Evolutionary conservation across 1,140 invertebrate species (phyloP), one percentile per base, ranked within the genome.

Genomic region (Microvelia longipes): DNA sequence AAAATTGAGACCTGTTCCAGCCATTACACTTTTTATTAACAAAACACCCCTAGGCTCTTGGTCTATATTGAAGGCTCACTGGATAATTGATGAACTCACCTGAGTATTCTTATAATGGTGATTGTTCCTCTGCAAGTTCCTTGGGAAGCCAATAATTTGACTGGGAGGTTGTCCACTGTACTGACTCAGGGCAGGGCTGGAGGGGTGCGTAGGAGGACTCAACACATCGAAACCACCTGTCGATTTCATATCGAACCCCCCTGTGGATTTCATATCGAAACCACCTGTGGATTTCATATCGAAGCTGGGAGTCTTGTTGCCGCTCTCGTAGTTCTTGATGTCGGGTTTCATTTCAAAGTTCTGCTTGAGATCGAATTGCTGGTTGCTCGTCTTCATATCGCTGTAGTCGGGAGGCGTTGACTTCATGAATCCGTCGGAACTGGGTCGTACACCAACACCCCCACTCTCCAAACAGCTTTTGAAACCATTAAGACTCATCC

Each of bases 71-170:
- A n/a, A n/a, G n/a, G n/a, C n/a, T n/a, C n/a, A n/a, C n/a, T n/a
- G n/a, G n/a, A n/a, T n/a, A n/a, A n/a, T n/a, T n/a, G n/a, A n/a
- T n/a, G n/a, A n/a, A 50, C 35, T 11, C 5, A 72, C 71, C 66
- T 72, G 71, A 19, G 68, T 24, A 60, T 72, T 72, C 66, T 72
- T 72, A 50, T 29, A 72, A 60, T 72, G 71, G 24, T 50, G 1
- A 28, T 50, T 27, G 29, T 61, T 69, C 27, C 68, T 67, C 29
- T 69, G 68, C 13, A 73, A 67, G 64, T 70, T 70, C 19, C 69
- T 69, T 1, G 72, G 72, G 25, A 73, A 73, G 30, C 72, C 72
- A 62, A 68, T 50, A 19, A 50, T 19, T 19, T 50, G 35, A 50
- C 35, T 50, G 35, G 35, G 35, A 50, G 35, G 35, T n/a, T n/a